These are phyloP conservation scores for Eubasilissa splendida DNA, from an alignment of 2,888 invertebrate species.

Conservation along the genomic window DNA sequence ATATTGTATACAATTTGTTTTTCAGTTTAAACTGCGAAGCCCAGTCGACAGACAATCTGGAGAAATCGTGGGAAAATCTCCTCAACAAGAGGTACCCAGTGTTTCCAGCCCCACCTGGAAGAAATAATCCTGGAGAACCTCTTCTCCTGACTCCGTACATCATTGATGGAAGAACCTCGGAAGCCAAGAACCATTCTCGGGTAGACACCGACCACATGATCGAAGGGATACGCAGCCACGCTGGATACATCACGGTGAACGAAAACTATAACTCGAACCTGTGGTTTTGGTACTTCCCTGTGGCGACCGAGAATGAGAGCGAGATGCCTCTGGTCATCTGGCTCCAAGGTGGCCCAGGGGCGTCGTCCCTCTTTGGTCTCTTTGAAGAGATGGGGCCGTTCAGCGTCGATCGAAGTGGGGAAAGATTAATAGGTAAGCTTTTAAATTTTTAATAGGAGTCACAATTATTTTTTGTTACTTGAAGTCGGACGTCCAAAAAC, in stretches of 20 bases:
- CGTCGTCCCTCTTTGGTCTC: conserved; percentile 73
- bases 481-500: too few relatives aligned
- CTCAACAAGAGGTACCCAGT: conserved; percentile 39
- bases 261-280: conserved; percentile 83
- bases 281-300: conserved; percentile 91
- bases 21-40: conserved; percentile 12
- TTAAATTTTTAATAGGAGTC: too few relatives aligned
- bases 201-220: conserved; percentile 67
- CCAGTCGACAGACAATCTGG: conserved; percentile 9
- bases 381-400: conserved; percentile 79
- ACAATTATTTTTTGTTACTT: too few relatives aligned
- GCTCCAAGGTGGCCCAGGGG: conserved; percentile 76
- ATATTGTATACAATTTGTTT: neutral
- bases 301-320: conserved; percentile 70
- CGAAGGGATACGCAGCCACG: conserved; percentile 70
- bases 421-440: conserved; percentile 45
- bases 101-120: conserved; percentile 1
- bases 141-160: conserved; percentile 73
- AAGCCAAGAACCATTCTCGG: conserved; percentile 68
- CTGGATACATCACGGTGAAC: conserved; percentile 77
- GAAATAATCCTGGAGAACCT: conserved; percentile 67
- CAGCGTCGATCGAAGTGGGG: conserved; percentile 66
- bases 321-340: conserved; percentile 74
- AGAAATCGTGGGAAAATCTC: conserved; percentile 11
- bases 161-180: conserved; percentile 69